Evolutionary conservation across 2,113 vertebrate genomes (phyloP).

Genomic region (Muscicapa adusta): DNA sequence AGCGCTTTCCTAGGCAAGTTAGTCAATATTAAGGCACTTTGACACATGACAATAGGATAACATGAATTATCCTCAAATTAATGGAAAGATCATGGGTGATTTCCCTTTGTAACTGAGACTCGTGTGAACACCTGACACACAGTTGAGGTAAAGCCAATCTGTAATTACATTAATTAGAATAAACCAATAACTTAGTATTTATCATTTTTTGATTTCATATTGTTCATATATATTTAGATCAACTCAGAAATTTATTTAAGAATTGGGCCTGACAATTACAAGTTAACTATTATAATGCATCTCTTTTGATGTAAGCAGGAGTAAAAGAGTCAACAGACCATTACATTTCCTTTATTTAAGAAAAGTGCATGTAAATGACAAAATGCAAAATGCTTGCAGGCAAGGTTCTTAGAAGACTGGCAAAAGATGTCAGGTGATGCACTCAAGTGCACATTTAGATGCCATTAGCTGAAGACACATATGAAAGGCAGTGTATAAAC

Average conservation of each 20-base stretch:
- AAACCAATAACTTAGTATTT: neutral
- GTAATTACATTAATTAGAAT: conserved; percentile 3
- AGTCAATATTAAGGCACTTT: neutral
- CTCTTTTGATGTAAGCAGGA: neutral
- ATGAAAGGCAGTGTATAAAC: neutral
- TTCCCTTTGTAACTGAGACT: neutral
- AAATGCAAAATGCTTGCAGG: neutral
- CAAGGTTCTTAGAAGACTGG: neutral
- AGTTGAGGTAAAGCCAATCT: neutral
- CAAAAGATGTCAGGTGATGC: neutral
- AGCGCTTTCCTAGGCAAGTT: neutral
- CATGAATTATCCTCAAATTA: neutral
- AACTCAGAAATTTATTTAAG: neutral
- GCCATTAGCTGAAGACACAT: neutral
- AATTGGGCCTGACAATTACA: neutral
- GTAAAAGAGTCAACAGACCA: neutral
- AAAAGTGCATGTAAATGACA: neutral
- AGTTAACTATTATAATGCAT: conserved; percentile 37
- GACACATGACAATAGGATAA: neutral
- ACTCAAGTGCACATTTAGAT: neutral
- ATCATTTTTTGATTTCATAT: neutral
- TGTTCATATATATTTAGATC: neutral
- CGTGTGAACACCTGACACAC: neutral
- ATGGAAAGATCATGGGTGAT: neutral
- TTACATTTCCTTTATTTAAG: conserved; percentile 24